phyloP scores from a whole-genome alignment of 92 coral and sea anemone species.

The Pocillopora grandis region DNA sequence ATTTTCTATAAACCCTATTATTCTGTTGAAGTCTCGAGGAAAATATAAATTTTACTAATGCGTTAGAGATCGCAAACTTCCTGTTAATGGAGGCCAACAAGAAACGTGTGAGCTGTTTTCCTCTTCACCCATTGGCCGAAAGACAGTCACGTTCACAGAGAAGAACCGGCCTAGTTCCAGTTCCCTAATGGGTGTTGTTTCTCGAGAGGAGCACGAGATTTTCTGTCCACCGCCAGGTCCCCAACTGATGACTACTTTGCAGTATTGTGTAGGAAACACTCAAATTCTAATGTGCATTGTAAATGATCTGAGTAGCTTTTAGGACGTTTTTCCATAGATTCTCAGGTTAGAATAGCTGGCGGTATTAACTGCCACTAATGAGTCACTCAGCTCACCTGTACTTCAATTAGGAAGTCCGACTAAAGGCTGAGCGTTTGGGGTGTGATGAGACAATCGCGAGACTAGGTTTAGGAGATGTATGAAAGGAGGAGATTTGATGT shows the following conservation, averaged over 20 bases:
- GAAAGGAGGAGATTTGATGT: too few relatives aligned
- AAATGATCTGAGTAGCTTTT: too few relatives aligned
- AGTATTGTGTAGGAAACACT: too few relatives aligned
- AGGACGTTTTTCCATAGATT: too few relatives aligned
- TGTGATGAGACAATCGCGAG: too few relatives aligned
- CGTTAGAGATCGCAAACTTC: conserved; percentile 75
- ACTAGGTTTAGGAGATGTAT: too few relatives aligned
- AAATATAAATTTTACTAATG: conserved; percentile 54
- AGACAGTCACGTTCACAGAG: conserved; percentile 23
- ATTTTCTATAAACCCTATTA: conserved; percentile 55
- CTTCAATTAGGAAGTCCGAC: too few relatives aligned
- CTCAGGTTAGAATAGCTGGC: too few relatives aligned
- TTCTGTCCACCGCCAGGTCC: background rate
- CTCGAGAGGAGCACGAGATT: background rate
- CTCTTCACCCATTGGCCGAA: conserved; percentile 20
- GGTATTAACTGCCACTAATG: too few relatives aligned
- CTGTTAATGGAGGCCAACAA: conserved; percentile 65
- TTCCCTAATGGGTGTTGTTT: conserved; percentile 20
- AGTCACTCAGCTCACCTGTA: too few relatives aligned
- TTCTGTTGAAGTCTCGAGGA: conserved; percentile 49
- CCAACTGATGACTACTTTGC: background rate
- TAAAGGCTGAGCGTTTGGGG: too few relatives aligned
- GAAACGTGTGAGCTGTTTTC: conserved; percentile 40
- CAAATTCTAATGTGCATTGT: too few relatives aligned
- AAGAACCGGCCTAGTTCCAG: conserved; percentile 27